Conservation (phyloP, 2,888 invertebrate species). For the Pandemis heparana region DNA sequence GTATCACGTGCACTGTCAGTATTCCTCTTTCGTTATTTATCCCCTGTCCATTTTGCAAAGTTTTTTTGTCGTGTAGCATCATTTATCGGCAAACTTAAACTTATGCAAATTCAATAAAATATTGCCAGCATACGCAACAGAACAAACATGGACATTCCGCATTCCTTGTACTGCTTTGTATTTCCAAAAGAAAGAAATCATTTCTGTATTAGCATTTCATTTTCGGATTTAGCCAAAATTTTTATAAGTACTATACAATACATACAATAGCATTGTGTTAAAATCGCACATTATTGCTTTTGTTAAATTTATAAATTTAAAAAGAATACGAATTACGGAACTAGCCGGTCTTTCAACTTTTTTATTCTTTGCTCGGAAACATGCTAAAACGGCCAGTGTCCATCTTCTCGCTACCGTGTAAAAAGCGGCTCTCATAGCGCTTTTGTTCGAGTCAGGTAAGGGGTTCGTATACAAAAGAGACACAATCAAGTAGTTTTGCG, state of each 20-base stretch:
- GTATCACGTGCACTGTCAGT: no score
- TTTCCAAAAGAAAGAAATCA: not conserved
- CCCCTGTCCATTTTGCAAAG: no score
- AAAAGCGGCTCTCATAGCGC: not conserved
- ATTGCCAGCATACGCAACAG: not conserved
- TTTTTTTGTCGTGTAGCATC: no score
- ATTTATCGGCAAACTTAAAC: not conserved
- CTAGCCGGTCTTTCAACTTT: conserved; percentile 7
- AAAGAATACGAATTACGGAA: conserved; percentile 23
- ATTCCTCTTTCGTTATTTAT: no score
- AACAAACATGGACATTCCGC: not conserved
- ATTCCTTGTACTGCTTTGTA: not conserved
- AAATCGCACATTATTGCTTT: conserved; percentile 18
- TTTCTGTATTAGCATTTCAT: not conserved
- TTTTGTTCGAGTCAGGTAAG: conserved; percentile 32
- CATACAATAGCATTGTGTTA: not conserved
- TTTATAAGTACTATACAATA: not conserved
- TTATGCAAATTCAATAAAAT: not conserved
- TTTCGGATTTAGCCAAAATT: not conserved
- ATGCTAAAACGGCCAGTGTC: conserved; percentile 21
- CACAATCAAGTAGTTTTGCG: conserved; percentile 79
- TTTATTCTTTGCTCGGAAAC: conserved; percentile 2
- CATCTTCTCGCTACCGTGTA: conserved; percentile 3
- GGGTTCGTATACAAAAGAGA: conserved; percentile 58
- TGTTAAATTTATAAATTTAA: not conserved